These are phyloP conservation scores for Xiphophorus hellerii DNA, from an alignment of 2,113 vertebrate species.

Conservation along the genomic window DNA sequence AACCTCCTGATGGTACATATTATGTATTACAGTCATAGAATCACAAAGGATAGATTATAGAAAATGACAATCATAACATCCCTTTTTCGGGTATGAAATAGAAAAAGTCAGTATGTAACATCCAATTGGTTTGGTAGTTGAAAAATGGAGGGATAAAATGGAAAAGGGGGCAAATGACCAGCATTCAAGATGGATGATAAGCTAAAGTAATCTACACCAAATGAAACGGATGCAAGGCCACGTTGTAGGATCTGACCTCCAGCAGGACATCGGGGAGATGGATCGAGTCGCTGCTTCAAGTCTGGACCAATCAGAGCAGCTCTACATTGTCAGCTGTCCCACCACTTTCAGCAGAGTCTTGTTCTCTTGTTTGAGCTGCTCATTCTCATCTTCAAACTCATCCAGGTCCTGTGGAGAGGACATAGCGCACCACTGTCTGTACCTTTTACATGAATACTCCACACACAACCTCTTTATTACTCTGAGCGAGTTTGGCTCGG, in stretches of 20 bases:
- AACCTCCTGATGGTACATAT: not conserved
- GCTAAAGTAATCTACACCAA: constrained; percentile 43
- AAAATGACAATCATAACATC: not conserved
- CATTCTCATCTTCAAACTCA: constrained; percentile 98
- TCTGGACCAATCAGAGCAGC: constrained; percentile 37
- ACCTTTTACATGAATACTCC: constrained; percentile 26
- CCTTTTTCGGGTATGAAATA: too few species aligned
- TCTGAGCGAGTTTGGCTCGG: not conserved
- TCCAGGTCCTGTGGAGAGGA: constrained; percentile 88
- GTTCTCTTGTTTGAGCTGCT: constrained; percentile 98
- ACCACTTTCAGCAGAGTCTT: constrained; percentile 99
- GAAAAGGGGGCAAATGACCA: not conserved
- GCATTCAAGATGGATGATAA: not conserved
- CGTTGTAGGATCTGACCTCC: constrained; percentile 21
- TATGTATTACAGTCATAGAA: too few species aligned
- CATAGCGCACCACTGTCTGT: not conserved
- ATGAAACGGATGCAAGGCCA: constrained; percentile 36
- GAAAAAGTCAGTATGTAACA: not conserved
- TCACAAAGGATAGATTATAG: not conserved
- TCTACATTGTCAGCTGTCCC: constrained; percentile 98
- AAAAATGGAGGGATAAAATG: not conserved
- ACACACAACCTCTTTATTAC: not conserved
- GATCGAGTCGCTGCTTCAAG: not conserved
- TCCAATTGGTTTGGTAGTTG: not conserved
- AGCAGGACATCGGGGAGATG: not conserved